Conservation (phyloP, 2,888 invertebrate species). For the Andricus quercusramuli region DNA sequence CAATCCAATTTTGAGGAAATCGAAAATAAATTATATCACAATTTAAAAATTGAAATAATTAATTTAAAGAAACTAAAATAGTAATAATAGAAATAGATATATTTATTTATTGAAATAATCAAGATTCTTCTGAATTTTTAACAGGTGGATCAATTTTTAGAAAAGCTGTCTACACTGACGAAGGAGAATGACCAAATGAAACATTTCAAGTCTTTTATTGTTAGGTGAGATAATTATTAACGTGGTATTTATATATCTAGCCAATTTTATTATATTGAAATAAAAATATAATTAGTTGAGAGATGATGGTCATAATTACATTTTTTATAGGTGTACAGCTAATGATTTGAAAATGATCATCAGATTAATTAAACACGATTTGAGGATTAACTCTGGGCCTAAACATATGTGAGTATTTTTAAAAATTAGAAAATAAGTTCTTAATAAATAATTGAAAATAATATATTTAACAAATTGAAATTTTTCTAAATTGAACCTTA, state of each 20-base stretch:
- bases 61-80: too few species aligned
- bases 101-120: not conserved
- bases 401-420: constrained; percentile 87
- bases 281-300: constrained; percentile 4
- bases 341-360: constrained; percentile 93
- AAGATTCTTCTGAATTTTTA: constrained; percentile 20
- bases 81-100: too few species aligned
- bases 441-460: not conserved
- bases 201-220: constrained; percentile 87
- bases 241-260: too few species aligned
- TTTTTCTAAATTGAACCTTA: too few species aligned
- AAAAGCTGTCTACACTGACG: constrained; percentile 86
- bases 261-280: not conserved
- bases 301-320: not conserved
- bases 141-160: constrained; percentile 86
- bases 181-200: constrained; percentile 93
- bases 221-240: constrained; percentile 73
- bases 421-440: not conserved
- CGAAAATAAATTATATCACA: too few species aligned
- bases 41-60: too few species aligned
- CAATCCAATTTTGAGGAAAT: too few species aligned
- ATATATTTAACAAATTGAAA: constrained; percentile 5
- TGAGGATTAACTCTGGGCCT: constrained; percentile 94
- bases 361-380: constrained; percentile 93
- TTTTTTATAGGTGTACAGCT: constrained; percentile 84